Conservation (phyloP, 2,113 vertebrate genomes). For the Myocastor coypus region DNA sequence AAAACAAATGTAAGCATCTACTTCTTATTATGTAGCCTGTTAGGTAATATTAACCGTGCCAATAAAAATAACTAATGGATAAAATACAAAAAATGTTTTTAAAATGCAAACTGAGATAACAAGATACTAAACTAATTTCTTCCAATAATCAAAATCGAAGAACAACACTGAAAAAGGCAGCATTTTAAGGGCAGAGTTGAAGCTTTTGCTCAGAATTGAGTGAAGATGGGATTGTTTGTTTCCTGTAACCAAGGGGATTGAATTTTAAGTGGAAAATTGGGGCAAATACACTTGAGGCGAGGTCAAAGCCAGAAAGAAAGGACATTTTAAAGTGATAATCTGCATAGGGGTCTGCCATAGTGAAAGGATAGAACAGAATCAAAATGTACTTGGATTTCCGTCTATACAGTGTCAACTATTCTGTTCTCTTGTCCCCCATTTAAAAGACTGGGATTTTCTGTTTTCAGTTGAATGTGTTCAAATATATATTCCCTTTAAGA, state of each 20-base stretch:
- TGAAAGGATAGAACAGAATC: background rate
- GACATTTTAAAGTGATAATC: background rate
- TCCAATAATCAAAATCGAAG: constrained; percentile 3
- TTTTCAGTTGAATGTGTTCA: constrained; percentile 18
- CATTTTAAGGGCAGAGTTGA: background rate
- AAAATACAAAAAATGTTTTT: constrained; percentile 27
- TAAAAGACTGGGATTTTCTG: background rate
- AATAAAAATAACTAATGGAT: constrained; percentile 31
- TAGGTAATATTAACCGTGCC: constrained; percentile 48
- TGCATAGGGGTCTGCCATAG: background rate
- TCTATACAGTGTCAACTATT: background rate
- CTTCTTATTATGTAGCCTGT: background rate
- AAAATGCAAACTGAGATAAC: background rate
- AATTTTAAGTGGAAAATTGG: background rate
- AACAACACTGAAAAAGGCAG: constrained; percentile 34
- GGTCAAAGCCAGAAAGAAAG: constrained; percentile 23
- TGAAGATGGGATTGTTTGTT: background rate
- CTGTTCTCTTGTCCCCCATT: background rate
- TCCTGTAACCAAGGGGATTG: background rate
- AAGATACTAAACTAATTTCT: background rate
- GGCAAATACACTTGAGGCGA: background rate
- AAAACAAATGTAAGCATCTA: background rate
- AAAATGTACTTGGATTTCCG: background rate
- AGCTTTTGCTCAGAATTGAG: background rate
- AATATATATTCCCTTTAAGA: background rate